Evolutionary conservation across 2,888 invertebrate genomes (phyloP), one percentile per base, ranked within the genome.

Genomic region (Coelopa pilipes): DNA sequence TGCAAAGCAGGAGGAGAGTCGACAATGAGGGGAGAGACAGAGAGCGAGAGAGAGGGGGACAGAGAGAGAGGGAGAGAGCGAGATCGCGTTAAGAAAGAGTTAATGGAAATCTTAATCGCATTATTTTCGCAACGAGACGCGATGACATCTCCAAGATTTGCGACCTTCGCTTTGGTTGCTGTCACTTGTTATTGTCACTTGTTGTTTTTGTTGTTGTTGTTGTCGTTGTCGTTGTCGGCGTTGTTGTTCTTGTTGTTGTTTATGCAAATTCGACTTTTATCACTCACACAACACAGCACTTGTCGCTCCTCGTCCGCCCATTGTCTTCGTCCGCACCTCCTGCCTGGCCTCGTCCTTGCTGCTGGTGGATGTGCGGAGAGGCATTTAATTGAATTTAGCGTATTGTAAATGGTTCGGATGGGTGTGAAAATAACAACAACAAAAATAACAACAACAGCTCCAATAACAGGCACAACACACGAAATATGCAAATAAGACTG

Each of bases 371-470:
- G 66, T 66, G 19, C 17, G 66, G 50, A 21, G 19, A 66, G n/a
- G 60, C 1, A 70, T 70, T 70, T 70, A 70, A 70, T 70, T 70
- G 70, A 70, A 70, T 70, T 70, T 70, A 59, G 60, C 49, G 49
- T 49, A 49, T 70, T 46, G 13, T 47, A 49, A 70, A 60, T 49
- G 60, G 70, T 47, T 70, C 49, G 60, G 21, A 24, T 70, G 70
- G 19, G 70, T 47, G 17, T 45, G 69, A 21, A 34, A 34, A 34
- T 7, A 34, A 34, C 34, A 7, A 34, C 34, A 34, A 34, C 34
- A 34, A 34, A 2, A 34, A 34, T 7, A 34, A 34, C 7, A 34
- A 34, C 34, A 34, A 34, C 34, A 34, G 7, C 34, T 34, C 7
- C 34, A 34, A 34, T 34, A 34, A 34, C 34, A 34, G 7, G 34